Percentiles rank a stretch among this genome's conserved stretches.
Conservation (phyloP, 2,113 vertebrate species). For the Agelaius tricolor region DNA sequence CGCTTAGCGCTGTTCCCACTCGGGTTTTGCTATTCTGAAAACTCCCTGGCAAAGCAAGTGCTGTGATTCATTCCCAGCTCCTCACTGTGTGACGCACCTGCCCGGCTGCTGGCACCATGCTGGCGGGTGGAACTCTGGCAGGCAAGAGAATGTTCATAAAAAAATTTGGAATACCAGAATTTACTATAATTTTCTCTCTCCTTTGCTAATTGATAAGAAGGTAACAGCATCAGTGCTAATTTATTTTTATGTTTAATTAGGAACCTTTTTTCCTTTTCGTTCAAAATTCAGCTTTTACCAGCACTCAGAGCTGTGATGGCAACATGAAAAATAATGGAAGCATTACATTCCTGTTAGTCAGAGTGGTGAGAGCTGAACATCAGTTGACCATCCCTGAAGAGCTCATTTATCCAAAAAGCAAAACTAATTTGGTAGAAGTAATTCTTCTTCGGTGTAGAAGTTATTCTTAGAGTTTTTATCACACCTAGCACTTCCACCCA, state of each 20-base stretch:
- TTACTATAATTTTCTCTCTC: background rate
- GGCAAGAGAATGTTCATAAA: background rate
- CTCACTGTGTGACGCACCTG: background rate
- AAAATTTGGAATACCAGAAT: fast-evolving
- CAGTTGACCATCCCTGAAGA: background rate
- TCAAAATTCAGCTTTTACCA: background rate
- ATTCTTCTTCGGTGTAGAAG: background rate
- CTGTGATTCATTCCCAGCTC: background rate
- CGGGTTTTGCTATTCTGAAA: background rate
- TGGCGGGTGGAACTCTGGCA: background rate
- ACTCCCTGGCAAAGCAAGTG: background rate
- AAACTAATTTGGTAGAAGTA: background rate
- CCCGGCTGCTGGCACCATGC: fast-evolving
- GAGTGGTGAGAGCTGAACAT: background rate
- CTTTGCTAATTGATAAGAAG: background rate
- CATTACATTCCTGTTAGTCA: background rate
- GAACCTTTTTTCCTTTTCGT: background rate
- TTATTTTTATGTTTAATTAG: background rate
- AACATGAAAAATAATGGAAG: background rate
- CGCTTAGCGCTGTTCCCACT: background rate
- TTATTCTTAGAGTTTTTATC: background rate
- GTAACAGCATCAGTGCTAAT: background rate
- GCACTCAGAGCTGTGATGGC: background rate
- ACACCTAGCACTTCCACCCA: background rate
- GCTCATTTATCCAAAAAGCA: background rate